Evolutionary conservation across 2,797 vertebrate species (phyloP), one percentile per base, ranked within the genome.

Genomic region (Myripristis jacobus): DNA sequence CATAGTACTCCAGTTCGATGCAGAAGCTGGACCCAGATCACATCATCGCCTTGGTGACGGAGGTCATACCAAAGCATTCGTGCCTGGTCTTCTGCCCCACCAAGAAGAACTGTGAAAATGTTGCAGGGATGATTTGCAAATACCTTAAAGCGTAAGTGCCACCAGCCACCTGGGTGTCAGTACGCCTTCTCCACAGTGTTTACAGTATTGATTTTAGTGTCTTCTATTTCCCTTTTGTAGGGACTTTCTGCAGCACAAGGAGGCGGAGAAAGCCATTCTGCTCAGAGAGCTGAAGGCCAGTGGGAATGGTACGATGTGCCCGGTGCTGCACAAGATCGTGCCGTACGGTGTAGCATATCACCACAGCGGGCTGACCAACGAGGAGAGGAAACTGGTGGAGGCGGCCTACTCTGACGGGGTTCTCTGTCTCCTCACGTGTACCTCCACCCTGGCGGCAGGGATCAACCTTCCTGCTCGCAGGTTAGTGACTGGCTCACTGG

Each of bases 91-190:
- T 99, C 91, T 99, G 98, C 77, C 95, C 98, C 50, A 98, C 96
- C 64, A 99, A 99, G 92, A 99, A 97, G 91, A 99, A 96, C 84
- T 99, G 97, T 88, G 98, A 99, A 93, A 99, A 98, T 3, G 95
- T 99, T 31, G 96, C 94, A 8, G 92, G 77, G 34, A 96, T 99
- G 97, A 95, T 99, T 86, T 98, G 96, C 94, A 99, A 93, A 77
- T 96, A 96, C 75, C 93, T 99, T 68, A 96, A 92, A 60, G 94
- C 94, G 98, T 99, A 94, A 80, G 95, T 85, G 63, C 0, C n/a
- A 12, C 63, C 18, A 9, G 2, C 4, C 27, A 7, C 18, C 7
- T 18, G 15, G 44, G 12, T 18, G 0, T 15, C 0, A 8, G 0
- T 16, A 15, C 29, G 10, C 19, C 1, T 25, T 1, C 1, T 44